A percentile compares a stretch with the other conserved stretches of the same genome.
Conservation (phyloP, 2,113 vertebrate species). For the Atherinomorus stipes region DNA sequence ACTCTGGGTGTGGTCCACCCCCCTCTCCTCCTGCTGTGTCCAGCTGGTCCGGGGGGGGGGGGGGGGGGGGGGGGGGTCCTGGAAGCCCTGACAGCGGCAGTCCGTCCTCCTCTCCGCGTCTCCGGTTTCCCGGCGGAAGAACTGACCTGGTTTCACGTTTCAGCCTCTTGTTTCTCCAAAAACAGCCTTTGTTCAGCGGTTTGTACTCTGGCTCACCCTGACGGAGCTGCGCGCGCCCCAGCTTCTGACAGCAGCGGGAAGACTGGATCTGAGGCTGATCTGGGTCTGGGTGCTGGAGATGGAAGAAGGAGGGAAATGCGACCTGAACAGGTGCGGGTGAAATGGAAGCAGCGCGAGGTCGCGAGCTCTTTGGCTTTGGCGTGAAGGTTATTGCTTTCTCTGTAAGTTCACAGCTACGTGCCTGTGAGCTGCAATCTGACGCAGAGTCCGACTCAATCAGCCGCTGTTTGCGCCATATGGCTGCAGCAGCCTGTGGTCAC, state of each 20-base stretch:
- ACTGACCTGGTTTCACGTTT: constrained; percentile 53
- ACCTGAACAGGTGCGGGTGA: background rate
- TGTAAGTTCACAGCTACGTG: background rate
- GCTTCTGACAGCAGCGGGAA: constrained; percentile 24
- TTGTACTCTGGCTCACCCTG: constrained; percentile 45
- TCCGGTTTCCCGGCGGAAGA: constrained; percentile 54
- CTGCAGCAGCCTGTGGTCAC: background rate
- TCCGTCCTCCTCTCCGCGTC: background rate
- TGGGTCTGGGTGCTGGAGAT: background rate
- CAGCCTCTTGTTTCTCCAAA: constrained; percentile 21
- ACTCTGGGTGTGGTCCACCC: constrained; percentile 52
- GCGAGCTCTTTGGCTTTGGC: constrained; percentile 20
- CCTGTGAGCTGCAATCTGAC: background rate
- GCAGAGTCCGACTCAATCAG: background rate
- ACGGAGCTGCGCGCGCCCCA: no score
- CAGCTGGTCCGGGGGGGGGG: constrained; percentile 1
- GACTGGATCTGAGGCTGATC: constrained; percentile 19
- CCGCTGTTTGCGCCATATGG: constrained; percentile 11
- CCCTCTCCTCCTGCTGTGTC: background rate
- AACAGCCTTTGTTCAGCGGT: constrained; percentile 61
- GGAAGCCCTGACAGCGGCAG: background rate
- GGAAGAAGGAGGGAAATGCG: constrained; percentile 19
- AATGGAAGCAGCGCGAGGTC: constrained; percentile 32
- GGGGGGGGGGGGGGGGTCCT: constrained; percentile 11
- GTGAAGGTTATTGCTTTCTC: constrained; percentile 28